Conservation (phyloP, 2,113 vertebrate genomes). For the Indicator indicator region DNA sequence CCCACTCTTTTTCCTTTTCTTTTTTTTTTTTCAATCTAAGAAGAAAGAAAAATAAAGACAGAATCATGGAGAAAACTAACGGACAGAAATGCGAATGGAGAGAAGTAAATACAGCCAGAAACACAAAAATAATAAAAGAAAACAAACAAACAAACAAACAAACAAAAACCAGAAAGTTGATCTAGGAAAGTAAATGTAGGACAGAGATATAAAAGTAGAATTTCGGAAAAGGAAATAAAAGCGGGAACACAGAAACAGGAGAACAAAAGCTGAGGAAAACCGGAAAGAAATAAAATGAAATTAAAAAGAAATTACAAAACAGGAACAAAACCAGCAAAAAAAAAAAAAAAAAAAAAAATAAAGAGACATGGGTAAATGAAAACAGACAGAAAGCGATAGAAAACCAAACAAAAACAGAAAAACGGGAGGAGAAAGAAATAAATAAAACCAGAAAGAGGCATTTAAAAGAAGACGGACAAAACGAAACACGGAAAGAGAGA, state of each 20-base stretch:
- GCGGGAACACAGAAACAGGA: not conserved
- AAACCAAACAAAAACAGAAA: not conserved
- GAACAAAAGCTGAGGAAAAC: not conserved
- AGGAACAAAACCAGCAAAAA: not conserved
- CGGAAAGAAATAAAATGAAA: not conserved
- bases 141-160: not conserved
- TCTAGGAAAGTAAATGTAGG: not conserved
- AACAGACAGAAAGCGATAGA: not conserved
- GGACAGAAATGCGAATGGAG: not conserved
- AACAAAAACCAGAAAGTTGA: not conserved
- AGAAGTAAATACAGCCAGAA: not conserved
- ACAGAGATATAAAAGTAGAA: not conserved
- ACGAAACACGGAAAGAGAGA: not conserved
- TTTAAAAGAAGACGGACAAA: too few relatives aligned
- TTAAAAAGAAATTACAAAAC: not conserved
- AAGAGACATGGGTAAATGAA: not conserved
- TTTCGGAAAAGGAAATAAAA: not conserved
- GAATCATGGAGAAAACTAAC: not conserved
- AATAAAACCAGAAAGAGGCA: not conserved
- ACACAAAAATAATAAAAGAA: not conserved
- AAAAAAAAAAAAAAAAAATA: not conserved
- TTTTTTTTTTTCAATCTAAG: not conserved
- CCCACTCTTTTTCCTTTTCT: not conserved
- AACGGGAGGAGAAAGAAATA: not conserved
- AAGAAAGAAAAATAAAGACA: not conserved